Percentiles rank a stretch among this genome's conserved stretches.
Evolutionary conservation across 1,140 invertebrate species (phyloP).

Genomic region (Cydia strobilella): DNA sequence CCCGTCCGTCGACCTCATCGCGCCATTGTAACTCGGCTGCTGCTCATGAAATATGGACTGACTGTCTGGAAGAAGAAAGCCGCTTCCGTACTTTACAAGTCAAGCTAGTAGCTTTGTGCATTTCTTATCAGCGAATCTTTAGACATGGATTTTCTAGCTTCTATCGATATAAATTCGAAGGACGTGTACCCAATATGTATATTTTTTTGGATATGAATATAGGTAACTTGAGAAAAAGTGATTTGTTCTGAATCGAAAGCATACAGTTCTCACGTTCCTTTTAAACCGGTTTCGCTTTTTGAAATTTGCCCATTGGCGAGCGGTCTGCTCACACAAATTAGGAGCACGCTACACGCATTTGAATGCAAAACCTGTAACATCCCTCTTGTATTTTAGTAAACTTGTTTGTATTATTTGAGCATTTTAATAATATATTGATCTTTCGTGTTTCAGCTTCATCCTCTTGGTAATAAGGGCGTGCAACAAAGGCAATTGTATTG

Average conservation of each 20-base stretch:
- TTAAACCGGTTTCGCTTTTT: conserved; percentile 27
- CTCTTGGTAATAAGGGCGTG: neutral
- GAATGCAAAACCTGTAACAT: conserved; percentile 24
- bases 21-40: conserved; percentile 68
- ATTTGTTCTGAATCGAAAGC: conserved; percentile 21
- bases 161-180: neutral
- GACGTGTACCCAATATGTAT: neutral
- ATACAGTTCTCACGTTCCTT: conserved; percentile 25
- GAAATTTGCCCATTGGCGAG: conserved; percentile 5
- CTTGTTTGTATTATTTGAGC: conserved; percentile 1
- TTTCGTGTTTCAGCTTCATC: neutral
- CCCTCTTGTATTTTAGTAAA: conserved; percentile 14
- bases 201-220: neutral
- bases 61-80: conserved; percentile 65
- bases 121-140: conserved; percentile 31
- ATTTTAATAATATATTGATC: neutral
- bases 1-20: conserved; percentile 70
- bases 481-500: conserved; percentile 4
- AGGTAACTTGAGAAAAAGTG: conserved; percentile 18
- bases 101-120: conserved; percentile 31
- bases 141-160: neutral
- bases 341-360: neutral
- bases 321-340: conserved; percentile 23
- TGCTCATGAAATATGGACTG: conserved; percentile 76
- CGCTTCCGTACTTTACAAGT: conserved; percentile 24